Evolutionary conservation across 1,140 invertebrate genomes (phyloP).

Genomic region (Doryteuthis pealeii): DNA sequence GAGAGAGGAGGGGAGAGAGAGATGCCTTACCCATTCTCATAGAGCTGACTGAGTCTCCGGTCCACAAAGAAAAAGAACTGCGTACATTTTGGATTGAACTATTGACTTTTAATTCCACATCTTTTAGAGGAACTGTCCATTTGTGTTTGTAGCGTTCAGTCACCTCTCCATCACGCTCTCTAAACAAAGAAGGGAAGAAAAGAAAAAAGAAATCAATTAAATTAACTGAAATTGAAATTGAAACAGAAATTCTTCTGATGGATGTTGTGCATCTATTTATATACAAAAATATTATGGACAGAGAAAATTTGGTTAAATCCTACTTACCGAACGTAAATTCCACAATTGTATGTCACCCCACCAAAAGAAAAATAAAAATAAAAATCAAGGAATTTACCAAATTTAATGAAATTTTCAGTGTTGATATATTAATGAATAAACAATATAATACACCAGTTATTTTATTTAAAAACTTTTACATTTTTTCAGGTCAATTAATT

Average conservation of each 20-base stretch:
- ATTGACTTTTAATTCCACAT: constrained; percentile 47
- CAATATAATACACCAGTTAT: too few relatives aligned
- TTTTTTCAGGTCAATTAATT: too few relatives aligned
- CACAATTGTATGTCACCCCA: too few relatives aligned
- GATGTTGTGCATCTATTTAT: background rate
- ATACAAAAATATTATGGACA: too few relatives aligned
- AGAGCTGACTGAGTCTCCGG: background rate
- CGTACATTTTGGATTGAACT: constrained; percentile 38
- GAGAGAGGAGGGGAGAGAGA: background rate
- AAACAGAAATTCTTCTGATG: background rate
- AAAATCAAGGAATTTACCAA: too few relatives aligned
- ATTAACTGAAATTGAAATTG: background rate
- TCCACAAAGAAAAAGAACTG: background rate
- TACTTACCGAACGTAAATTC: too few relatives aligned
- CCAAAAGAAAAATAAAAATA: too few relatives aligned
- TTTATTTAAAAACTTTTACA: too few relatives aligned
- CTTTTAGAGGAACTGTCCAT: constrained; percentile 37
- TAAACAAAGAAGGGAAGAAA: constrained; percentile 22
- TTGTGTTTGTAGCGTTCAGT: constrained; percentile 40
- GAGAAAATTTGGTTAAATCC: too few relatives aligned
- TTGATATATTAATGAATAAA: too few relatives aligned
- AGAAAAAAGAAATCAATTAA: too few relatives aligned
- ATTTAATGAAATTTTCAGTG: too few relatives aligned
- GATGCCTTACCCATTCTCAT: background rate
- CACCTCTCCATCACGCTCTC: constrained; percentile 35